A percentile compares a stretch with the other conserved stretches of the same genome.
Conservation (phyloP, 1,140 invertebrate genomes). For the Microplitis mediator region DNA sequence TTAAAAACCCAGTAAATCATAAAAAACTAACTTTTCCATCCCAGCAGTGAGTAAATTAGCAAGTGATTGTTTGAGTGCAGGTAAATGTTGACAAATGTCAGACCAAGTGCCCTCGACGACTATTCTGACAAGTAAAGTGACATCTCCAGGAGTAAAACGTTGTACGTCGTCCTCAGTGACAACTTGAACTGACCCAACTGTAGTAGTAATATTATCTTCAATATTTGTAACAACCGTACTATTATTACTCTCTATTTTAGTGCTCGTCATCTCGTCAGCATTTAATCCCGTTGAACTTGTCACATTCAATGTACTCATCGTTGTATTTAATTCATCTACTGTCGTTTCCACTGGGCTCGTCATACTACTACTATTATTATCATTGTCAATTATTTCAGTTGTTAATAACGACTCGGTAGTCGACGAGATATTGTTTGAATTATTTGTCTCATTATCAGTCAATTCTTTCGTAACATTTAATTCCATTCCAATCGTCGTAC, state of each 20-base stretch:
- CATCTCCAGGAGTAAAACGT: constrained; percentile 33
- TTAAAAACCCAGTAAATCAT: background rate
- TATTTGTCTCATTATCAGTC: background rate
- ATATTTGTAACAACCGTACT: background rate
- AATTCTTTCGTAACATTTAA: constrained; percentile 16
- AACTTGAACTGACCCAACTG: no score
- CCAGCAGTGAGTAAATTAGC: constrained; percentile 41
- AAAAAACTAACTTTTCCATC: constrained; percentile 45
- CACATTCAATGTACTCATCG: background rate
- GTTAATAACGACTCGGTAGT: background rate
- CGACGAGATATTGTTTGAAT: background rate
- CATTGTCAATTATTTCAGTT: no score
- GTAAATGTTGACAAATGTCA: constrained; percentile 46
- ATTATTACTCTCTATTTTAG: background rate
- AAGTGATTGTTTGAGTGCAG: constrained; percentile 38
- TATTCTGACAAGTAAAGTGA: constrained; percentile 47
- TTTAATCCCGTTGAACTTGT: background rate
- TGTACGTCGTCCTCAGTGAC: constrained; percentile 13
- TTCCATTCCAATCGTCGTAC: constrained; percentile 29
- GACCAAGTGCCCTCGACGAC: constrained; percentile 44
- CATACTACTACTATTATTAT: background rate
- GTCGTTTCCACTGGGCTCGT: background rate
- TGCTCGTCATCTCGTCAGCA: background rate
- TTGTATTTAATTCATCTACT: background rate
- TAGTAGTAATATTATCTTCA: background rate